Percentiles rank a stretch among this genome's conserved stretches.
Conservation (phyloP, 2,113 vertebrate species). For the Tamias sibiricus region DNA sequence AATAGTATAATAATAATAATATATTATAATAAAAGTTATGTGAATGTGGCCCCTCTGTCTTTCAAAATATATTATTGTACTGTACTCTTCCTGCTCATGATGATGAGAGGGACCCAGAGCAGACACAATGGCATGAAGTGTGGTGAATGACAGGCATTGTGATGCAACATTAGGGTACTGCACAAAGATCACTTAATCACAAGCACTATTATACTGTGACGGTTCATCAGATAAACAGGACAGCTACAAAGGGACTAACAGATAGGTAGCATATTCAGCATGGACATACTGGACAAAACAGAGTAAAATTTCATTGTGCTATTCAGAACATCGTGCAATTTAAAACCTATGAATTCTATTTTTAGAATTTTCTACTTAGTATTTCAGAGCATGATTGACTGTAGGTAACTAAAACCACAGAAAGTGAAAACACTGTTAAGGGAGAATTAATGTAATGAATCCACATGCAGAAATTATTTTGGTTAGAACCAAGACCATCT, state of each 20-base stretch:
- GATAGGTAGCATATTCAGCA: rapidly evolving
- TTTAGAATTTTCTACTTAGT: background rate
- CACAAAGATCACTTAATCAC: background rate
- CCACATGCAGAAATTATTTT: background rate
- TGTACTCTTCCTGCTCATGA: background rate
- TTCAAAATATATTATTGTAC: background rate
- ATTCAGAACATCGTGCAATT: background rate
- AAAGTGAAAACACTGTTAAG: background rate
- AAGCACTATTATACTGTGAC: no score
- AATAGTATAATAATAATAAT: background rate
- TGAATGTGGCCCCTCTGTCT: background rate
- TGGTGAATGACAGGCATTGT: background rate
- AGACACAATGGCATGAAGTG: background rate
- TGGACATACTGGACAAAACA: background rate
- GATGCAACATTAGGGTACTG: background rate
- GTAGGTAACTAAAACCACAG: background rate
- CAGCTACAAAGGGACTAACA: background rate
- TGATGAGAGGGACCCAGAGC: background rate
- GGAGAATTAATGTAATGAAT: background rate
- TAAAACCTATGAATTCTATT: background rate
- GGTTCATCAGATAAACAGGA: background rate
- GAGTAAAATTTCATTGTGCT: background rate
- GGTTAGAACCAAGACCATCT: background rate
- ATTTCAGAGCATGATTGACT: background rate
- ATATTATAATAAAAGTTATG: background rate